Percentiles rank a stretch among this genome's conserved stretches.
Evolutionary conservation across 2,797 vertebrate genomes (phyloP).

Genomic region (Prionace glauca): DNA sequence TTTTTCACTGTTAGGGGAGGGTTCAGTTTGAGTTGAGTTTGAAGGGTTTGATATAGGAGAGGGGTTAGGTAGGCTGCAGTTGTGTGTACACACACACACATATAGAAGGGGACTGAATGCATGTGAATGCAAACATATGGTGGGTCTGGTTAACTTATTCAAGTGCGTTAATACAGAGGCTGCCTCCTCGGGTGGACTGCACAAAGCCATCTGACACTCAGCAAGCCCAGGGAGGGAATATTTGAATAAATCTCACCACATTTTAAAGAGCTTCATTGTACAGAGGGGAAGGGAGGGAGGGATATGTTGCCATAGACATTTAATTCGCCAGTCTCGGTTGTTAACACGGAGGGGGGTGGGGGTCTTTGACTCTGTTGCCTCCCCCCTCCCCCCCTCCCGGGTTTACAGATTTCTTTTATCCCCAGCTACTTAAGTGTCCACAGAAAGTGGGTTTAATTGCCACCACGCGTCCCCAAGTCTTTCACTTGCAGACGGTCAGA

Average conservation of each 20-base stretch:
- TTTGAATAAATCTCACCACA: slow-evolving; percentile 12
- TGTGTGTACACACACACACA: neutral
- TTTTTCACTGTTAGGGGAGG: neutral
- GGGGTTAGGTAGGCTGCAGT: neutral
- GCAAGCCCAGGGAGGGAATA: neutral
- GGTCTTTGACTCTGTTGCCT: slow-evolving; percentile 29
- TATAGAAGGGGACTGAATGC: neutral
- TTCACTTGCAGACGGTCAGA: slow-evolving; percentile 56
- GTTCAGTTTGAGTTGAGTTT: neutral
- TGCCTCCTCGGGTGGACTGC: no score
- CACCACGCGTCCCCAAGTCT: slow-evolving; percentile 52
- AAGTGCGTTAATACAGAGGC: neutral
- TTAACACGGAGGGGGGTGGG: neutral
- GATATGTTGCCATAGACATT: slow-evolving; percentile 1
- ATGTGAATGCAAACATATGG: neutral
- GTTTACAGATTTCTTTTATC: slow-evolving; percentile 51
- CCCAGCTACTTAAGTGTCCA: slow-evolving; percentile 52
- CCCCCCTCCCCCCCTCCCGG: neutral
- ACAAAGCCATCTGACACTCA: neutral
- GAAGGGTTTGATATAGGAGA: neutral
- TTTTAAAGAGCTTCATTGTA: slow-evolving; percentile 39
- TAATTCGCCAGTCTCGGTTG: neutral
- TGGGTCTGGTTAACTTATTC: neutral
- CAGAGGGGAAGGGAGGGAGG: slow-evolving; percentile 38
- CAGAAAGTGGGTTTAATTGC: slow-evolving; percentile 49